These are phyloP conservation scores for Perizoma affinitatum DNA, from an alignment of 2,888 invertebrate genomes.

Conservation along the genomic window DNA sequence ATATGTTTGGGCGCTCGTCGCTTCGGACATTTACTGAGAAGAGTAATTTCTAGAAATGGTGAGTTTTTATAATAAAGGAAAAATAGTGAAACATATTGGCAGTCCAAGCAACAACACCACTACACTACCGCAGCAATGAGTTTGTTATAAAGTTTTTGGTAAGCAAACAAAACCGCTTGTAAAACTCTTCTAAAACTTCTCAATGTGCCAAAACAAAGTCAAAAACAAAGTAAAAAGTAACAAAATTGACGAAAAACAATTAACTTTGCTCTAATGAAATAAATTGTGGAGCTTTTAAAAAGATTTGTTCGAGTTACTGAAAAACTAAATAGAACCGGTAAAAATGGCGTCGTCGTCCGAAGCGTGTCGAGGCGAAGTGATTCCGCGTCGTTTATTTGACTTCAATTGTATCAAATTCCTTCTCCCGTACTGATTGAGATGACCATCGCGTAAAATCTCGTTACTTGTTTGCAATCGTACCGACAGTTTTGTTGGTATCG, in stretches of 20 bases:
- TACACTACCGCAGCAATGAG: too few species aligned
- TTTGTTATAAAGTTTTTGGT: too few species aligned
- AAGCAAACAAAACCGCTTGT: too few species aligned
- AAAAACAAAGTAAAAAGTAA: too few species aligned
- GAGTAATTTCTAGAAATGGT: slow-evolving; percentile 80
- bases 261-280: too few species aligned
- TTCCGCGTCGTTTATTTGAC: slow-evolving; percentile 65
- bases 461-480: slow-evolving; percentile 56
- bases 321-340: slow-evolving; percentile 16
- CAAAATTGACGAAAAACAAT: too few species aligned
- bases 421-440: slow-evolving; percentile 65
- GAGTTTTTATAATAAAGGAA: slow-evolving; percentile 44
- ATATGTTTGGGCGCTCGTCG: slow-evolving; percentile 78
- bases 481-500: slow-evolving; percentile 36
- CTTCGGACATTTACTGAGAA: slow-evolving; percentile 71
- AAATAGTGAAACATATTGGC: too few species aligned
- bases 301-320: neutral
- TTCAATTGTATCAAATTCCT: slow-evolving; percentile 73
- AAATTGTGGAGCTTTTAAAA: too few species aligned
- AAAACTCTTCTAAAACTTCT: too few species aligned
- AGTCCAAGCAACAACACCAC: too few species aligned
- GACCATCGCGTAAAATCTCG: slow-evolving; percentile 59
- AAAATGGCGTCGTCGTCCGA: slow-evolving; percentile 20
- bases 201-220: too few species aligned
- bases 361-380: slow-evolving; percentile 35